Evolutionary conservation across 1,140 invertebrate species (phyloP), one percentile per base, ranked within the genome.

Genomic region (Marisa cornuarietis): DNA sequence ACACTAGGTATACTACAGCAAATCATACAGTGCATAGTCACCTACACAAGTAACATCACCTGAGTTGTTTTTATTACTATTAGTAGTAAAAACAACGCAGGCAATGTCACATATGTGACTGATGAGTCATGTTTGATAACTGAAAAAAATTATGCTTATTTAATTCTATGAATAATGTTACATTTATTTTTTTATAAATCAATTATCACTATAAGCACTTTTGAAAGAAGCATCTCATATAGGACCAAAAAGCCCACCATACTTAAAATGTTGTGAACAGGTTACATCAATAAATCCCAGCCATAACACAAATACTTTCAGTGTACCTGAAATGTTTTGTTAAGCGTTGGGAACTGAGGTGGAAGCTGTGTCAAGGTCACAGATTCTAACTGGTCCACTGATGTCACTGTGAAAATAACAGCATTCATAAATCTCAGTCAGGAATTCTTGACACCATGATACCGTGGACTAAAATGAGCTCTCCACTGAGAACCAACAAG

Each of bases 251-350:
- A 18, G 62, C 7, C 2, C 18, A 18, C 1, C n/a, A n/a, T 63
- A 7, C 62, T 63, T 63, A n/a, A 63, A n/a, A 20, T 18, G 18
- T n/a, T 63, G 62, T 63, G 31, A 42, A 42, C 31, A 42, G 31
- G 31, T 42, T 42, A 42, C 31, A 42, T 42, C 31, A 42, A 42
- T 1, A 42, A 42, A 42, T 42, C 31, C 31, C 31, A 42, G 31
- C 31, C 31, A 42, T 42, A 42, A 42, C 31, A 42, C 2, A 42
- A 42, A 42, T 63, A n/a, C 2, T 2, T 63, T 18, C 7, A n/a
- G 18, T 18, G 11, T 69, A 77, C 76, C 76, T 77, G 76, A 26
- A 77, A 77, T 4, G 76, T 77, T 51, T 77, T 77, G 76, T 77
- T 77, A 9, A 69, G 76, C 8, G 76, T 51, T n/a, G 76, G 13